Conservation (phyloP, 2,113 vertebrate genomes). For the Chamaetylas fuelleborni region DNA sequence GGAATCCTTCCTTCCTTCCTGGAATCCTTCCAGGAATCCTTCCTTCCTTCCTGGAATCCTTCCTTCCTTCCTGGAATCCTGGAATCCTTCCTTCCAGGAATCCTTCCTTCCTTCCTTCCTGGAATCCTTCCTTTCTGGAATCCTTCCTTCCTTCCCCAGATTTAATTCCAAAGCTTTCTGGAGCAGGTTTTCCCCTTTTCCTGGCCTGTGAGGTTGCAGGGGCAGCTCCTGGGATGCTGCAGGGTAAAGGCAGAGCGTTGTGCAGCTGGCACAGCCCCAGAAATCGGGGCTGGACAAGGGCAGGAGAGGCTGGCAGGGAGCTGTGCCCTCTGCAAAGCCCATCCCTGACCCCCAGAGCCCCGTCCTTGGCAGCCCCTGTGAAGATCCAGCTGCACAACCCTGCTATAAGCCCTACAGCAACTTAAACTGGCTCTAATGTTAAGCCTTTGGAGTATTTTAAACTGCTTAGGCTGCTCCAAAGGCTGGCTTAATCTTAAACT, state of each 20-base stretch:
- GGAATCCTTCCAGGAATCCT: too few species aligned
- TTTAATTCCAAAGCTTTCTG: not conserved
- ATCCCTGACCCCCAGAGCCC: not conserved
- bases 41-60: too few species aligned
- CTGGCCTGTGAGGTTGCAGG: not conserved
- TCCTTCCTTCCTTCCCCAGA: too few species aligned
- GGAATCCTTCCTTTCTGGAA: too few species aligned
- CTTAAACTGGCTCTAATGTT: slow-evolving; percentile 57
- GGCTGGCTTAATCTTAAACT: slow-evolving; percentile 55
- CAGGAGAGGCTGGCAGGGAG: not conserved
- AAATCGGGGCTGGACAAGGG: not conserved
- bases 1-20: too few species aligned
- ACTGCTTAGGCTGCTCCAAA: slow-evolving; percentile 59
- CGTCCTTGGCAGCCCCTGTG: not conserved
- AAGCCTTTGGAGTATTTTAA: slow-evolving; percentile 62
- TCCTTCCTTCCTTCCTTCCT: too few species aligned
- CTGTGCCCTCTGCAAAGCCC: not conserved
- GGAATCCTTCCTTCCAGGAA: too few species aligned
- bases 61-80: too few species aligned
- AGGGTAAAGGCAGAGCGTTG: not conserved
- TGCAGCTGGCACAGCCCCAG: not conserved
- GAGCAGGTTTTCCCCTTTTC: fast-evolving
- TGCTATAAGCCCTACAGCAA: slow-evolving; percentile 46
- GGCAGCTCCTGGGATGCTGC: not conserved
- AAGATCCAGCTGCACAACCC: slow-evolving; percentile 32